Conservation (phyloP, 2,113 vertebrate species). For the Paramormyrops kingsleyae region DNA sequence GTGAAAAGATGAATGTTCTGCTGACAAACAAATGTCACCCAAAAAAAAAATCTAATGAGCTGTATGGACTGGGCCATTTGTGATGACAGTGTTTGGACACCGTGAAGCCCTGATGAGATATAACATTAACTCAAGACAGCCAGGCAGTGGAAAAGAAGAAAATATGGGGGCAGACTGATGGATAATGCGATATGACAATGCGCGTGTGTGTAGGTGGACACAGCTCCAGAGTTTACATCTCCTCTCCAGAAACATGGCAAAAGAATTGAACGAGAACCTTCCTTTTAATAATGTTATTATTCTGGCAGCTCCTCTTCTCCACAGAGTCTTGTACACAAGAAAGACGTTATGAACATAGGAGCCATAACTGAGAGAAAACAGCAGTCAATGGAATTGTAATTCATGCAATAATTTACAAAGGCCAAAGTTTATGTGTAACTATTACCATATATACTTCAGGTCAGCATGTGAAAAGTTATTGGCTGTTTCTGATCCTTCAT, state of each 20-base stretch:
- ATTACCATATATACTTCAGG: neutral
- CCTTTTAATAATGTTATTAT: neutral
- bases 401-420: neutral
- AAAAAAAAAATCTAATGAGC: slow-evolving; percentile 22
- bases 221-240: neutral
- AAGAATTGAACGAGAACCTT: neutral
- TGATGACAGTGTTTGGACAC: slow-evolving; percentile 32
- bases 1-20: neutral
- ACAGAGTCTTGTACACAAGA: neutral
- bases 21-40: slow-evolving; percentile 14
- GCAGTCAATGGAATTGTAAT: neutral
- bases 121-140: slow-evolving; percentile 52
- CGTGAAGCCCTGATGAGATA: slow-evolving; percentile 41
- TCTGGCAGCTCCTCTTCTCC: neutral
- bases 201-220: neutral
- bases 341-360: neutral
- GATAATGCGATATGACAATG: slow-evolving; percentile 55
- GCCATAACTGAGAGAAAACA: neutral
- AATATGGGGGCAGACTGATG: slow-evolving; percentile 42
- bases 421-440: neutral
- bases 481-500: neutral
- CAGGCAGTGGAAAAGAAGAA: slow-evolving; percentile 38
- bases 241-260: neutral
- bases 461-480: neutral
- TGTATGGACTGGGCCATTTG: neutral